These are phyloP conservation scores for Samia ricini DNA, from an alignment of 1,140 invertebrate genomes.

Conservation along the genomic window DNA sequence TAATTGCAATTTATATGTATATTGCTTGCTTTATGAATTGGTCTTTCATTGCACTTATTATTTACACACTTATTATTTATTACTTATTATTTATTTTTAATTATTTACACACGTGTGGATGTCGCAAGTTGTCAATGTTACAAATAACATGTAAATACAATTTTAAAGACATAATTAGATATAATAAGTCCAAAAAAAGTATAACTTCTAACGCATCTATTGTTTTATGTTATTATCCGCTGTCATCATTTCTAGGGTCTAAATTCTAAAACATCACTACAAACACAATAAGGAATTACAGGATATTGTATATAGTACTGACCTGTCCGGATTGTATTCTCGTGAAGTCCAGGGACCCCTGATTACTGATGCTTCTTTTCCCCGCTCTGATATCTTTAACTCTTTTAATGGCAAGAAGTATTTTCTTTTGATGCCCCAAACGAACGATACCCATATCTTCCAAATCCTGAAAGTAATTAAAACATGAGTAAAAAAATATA, in stretches of 20 bases:
- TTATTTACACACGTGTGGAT: no score
- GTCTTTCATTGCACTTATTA: no score
- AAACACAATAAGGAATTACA: slow-evolving; percentile 35
- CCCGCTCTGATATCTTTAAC: slow-evolving; percentile 95
- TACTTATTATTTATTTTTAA: no score
- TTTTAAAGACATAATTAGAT: no score
- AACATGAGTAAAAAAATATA: not conserved
- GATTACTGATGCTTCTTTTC: slow-evolving; percentile 84
- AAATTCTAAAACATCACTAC: slow-evolving; percentile 69
- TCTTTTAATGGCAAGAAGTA: slow-evolving; percentile 97
- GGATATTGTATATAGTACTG: slow-evolving; percentile 31
- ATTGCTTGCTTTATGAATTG: no score
- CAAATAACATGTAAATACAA: no score
- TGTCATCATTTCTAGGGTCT: slow-evolving; percentile 17
- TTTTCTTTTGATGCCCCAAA: slow-evolving; percentile 98
- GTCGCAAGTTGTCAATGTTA: no score
- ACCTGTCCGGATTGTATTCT: slow-evolving; percentile 78
- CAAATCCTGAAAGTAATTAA: slow-evolving; percentile 82
- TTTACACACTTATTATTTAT: no score
- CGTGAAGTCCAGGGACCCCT: slow-evolving; percentile 79
- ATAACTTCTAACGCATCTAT: slow-evolving; percentile 15
- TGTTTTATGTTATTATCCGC: slow-evolving; percentile 13
- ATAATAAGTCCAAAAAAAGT: no score
- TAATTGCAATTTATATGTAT: no score
- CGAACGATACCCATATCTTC: slow-evolving; percentile 98